Percentiles rank a stretch among this genome's conserved stretches.
Conservation (phyloP, 2,888 invertebrate species). For the Yponomeuta evonymella region DNA sequence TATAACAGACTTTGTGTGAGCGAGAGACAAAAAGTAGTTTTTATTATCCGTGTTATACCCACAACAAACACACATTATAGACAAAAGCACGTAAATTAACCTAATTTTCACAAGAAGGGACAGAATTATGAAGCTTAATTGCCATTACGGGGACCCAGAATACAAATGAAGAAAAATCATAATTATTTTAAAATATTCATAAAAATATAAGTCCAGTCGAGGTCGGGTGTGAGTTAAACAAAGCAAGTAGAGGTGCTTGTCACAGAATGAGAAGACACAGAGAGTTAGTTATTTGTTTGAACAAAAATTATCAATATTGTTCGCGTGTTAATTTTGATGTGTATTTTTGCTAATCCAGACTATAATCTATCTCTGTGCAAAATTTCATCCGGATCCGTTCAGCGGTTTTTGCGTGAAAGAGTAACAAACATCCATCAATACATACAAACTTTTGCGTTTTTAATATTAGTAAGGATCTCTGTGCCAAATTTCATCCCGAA, state of each 20-base stretch:
- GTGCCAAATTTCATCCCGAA: no score
- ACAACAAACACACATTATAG: background rate
- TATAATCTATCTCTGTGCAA: no score
- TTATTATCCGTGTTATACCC: background rate
- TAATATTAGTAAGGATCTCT: no score
- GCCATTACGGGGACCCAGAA: background rate
- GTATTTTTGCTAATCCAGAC: no score
- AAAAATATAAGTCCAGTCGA: background rate
- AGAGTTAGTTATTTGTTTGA: background rate
- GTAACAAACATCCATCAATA: no score
- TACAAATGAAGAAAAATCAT: background rate
- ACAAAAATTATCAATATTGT: no score
- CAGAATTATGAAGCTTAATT: background rate
- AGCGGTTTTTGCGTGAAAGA: no score
- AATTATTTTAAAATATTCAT: constrained; percentile 4
- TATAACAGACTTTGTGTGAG: no score
- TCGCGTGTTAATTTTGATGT: no score
- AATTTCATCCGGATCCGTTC: no score
- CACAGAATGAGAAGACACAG: background rate
- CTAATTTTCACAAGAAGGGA: background rate
- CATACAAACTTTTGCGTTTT: no score
- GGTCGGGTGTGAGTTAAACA: background rate
- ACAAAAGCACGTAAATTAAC: background rate
- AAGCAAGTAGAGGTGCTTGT: background rate
- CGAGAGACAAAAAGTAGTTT: background rate